Evolutionary conservation across 2,113 vertebrate genomes (phyloP).

Genomic region (Plecotus auritus): DNA sequence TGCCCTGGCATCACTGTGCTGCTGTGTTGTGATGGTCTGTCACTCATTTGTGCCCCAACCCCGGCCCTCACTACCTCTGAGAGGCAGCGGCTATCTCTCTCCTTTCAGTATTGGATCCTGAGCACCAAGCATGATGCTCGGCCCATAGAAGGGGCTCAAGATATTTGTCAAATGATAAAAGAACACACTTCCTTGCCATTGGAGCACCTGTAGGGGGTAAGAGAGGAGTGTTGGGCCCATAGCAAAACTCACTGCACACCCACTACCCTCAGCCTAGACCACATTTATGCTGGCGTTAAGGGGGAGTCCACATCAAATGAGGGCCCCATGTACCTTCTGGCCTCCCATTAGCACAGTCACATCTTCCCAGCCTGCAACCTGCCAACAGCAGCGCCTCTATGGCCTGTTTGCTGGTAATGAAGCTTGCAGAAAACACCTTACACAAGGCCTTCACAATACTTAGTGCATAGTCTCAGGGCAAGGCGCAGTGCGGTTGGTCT

Average conservation of each 20-base stretch:
- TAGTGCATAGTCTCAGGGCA: background rate
- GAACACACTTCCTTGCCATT: background rate
- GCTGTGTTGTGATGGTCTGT: background rate
- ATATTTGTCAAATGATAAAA: background rate
- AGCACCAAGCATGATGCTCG: background rate
- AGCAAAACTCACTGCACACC: background rate
- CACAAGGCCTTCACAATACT: background rate
- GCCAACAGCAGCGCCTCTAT: background rate
- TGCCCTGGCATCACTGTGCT: too few relatives aligned
- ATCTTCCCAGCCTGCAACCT: background rate
- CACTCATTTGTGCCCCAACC: background rate
- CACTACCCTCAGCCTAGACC: background rate
- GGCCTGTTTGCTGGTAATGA: background rate
- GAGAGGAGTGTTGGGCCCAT: background rate
- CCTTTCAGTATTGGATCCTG: too few relatives aligned
- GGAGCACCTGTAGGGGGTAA: background rate
- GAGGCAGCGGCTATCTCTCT: background rate
- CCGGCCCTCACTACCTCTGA: too few relatives aligned
- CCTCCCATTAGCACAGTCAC: background rate
- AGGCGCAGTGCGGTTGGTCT: background rate
- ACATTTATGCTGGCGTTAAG: rapidly evolving
- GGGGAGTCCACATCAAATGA: background rate
- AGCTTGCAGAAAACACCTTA: background rate
- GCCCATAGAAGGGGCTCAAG: background rate
- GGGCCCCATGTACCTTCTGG: background rate